Evolutionary conservation across 2,797 vertebrate species (phyloP), one percentile per base, ranked within the genome.

Genomic region (Mormyrus hasselquistii): DNA sequence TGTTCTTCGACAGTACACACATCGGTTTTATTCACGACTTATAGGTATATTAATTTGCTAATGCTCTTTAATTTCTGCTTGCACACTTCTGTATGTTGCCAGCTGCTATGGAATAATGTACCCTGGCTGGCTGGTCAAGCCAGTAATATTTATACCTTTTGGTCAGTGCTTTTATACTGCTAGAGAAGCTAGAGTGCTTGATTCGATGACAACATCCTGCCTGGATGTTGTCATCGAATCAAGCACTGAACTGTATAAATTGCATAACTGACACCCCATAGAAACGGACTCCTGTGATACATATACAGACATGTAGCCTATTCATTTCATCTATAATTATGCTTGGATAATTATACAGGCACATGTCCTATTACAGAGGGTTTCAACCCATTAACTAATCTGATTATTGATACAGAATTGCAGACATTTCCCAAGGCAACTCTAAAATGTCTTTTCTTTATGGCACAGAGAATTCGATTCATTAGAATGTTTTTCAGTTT

Each of bases 351-450:
- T 82, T 82, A 82, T 82, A 82, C 38, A 47, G 76, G 76, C 82
- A 85, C 22, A 52, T 52, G 10, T 25, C 82, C 50, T 52, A 85
- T 50, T 85, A 50, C 44, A 29, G 44, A 5, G 44, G 44, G 44
- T 85, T 47, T 85, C 44, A 52, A 25, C n/a, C 12, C 49, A 85
- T 85, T 52, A 85, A 52, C 49, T 85, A 85, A 85, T 85, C 82
- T 85, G 47, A 49, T 50, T 85, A 85, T 52, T 85, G 82, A 85
- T 47, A 50, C 82, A 85, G 14, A 85, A 85, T 52, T 85, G 9
- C 49, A 85, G 49, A 47, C 76, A 82, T 47, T 82, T 82, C 41
- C 76, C 16, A 85, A 85, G 82, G 82, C 44, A 52, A 52, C 25
- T 85, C 8, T 47, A 85, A 85, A 85, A 85, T 50, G 34, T 38